Base-by-base conservation (phyloP, 2,113 vertebrate species). In the Abramis brama region DNA sequence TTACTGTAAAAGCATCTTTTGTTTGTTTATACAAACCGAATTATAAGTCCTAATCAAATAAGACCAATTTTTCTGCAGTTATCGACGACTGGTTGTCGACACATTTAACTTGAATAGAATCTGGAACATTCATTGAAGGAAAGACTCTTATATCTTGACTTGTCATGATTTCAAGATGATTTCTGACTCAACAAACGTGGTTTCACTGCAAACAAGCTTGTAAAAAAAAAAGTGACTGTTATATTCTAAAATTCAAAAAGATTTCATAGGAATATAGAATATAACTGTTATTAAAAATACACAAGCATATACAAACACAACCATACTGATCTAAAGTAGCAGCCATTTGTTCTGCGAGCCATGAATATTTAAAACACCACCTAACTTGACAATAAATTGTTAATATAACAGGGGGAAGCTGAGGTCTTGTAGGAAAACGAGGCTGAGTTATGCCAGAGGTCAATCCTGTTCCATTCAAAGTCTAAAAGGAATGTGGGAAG, bases 301-400 rank as follows among this genome's bases (percentile, higher is more conserved):
- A 78, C 6, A 57, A 13, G 11, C 23, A 12, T 0, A 25, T 10
- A 15, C 23, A 5, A 23, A 66, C 43, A 66, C n/a, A 62, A 2
- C 11, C 21, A 19, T 6, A 80, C n/a, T 2, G 0, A 23, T 81
- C 79, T 83, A 73, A 83, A 73, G 82, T 73, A 59, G 50, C 68
- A 59, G 82, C 82, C 68, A 83, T 83, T 83, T 73, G 82, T 83
- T 83, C 33, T 19, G 21, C 33, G 1, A 55, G 33, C 4, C 71
- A 81, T 86, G 78, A 21, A 80, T 73, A 12, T 70, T 73, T 86
- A 86, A 73, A 27, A 73, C 15, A 19, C n/a, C 25, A 62, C 50
- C 57, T 45, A 86, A 79, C 47, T 82, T 76, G 79, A 60, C 47
- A 81, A 86, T 86, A 86, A 86, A 86, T 77, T 83, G 79, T 86